Conservation (phyloP, 2,888 invertebrate species). For the Pseudoips prasinana region DNA sequence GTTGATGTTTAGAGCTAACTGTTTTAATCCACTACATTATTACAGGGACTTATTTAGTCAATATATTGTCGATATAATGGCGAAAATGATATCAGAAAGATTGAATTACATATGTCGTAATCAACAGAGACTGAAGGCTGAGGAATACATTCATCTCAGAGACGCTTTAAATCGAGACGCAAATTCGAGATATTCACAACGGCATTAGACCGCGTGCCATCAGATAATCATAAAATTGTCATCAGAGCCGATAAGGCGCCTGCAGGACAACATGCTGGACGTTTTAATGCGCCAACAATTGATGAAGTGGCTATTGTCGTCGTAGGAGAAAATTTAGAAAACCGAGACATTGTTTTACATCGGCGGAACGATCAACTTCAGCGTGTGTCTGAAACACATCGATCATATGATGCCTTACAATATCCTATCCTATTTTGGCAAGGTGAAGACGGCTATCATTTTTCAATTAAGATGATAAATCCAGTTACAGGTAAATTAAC, state of each 20-base stretch:
- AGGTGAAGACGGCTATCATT: conserved; percentile 30
- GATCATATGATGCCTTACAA: conserved; percentile 45
- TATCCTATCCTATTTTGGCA: conserved; percentile 33
- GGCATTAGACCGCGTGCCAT: conserved; percentile 36
- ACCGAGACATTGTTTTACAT: conserved; percentile 41
- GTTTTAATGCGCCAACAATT: conserved; percentile 39
- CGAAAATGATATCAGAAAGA: too few relatives aligned
- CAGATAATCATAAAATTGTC: conserved; percentile 36
- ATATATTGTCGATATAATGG: too few relatives aligned
- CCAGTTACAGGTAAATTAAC: conserved; percentile 16
- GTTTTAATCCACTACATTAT: conserved; percentile 28
- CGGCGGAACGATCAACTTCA: conserved; percentile 33
- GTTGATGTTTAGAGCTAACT: too few relatives aligned
- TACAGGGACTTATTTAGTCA: too few relatives aligned
- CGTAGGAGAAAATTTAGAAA: conserved; percentile 30
- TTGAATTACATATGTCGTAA: too few relatives aligned
- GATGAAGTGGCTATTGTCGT: conserved; percentile 36
- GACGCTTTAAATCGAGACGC: conserved; percentile 28
- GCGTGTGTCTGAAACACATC: conserved; percentile 38
- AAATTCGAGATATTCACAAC: conserved; percentile 29
- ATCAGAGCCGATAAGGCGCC: conserved; percentile 40
- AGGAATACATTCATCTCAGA: conserved; percentile 28
- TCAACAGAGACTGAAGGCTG: conserved; percentile 22
- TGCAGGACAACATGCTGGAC: conserved; percentile 32
- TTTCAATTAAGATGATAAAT: conserved; percentile 25